Percentiles rank a stretch among this genome's conserved stretches.
These are phyloP conservation scores for Hirtodrosophila duncani DNA, from an alignment of 2,888 invertebrate genomes.

Conservation along the genomic window DNA sequence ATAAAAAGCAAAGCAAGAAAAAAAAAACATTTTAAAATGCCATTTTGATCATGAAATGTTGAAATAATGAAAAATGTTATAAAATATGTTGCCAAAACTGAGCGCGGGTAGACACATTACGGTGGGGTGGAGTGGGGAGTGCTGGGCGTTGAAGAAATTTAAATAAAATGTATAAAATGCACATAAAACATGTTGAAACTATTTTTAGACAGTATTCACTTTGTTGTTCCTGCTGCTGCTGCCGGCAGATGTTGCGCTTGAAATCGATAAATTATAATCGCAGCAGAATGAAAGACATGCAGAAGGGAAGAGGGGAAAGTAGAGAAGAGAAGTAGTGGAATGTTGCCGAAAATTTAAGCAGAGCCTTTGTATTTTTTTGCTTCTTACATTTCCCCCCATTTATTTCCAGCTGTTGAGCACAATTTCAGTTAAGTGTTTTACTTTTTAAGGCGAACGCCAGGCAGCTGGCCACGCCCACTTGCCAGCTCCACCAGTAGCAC, in stretches of 20 bases:
- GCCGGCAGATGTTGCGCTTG: constrained; percentile 40
- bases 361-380: constrained; percentile 6
- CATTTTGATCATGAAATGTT: constrained; percentile 63
- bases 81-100: constrained; percentile 55
- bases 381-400: constrained; percentile 20
- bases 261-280: constrained; percentile 60
- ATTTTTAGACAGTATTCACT: constrained; percentile 34
- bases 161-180: constrained; percentile 36
- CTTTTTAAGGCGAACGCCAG: constrained; percentile 36
- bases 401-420: constrained; percentile 67
- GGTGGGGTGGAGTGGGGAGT: neutral
- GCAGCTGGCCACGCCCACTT: constrained; percentile 36
- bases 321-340: constrained; percentile 6
- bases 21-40: constrained; percentile 58
- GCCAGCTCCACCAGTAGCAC: constrained; percentile 1
- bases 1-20: constrained; percentile 21
- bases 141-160: constrained; percentile 17
- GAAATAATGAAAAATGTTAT: constrained; percentile 53
- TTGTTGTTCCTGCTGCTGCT: neutral
- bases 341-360: constrained; percentile 38
- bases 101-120: neutral
- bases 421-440: constrained; percentile 64
- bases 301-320: too few relatives aligned
- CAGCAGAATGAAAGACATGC: too few relatives aligned
- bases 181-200: constrained; percentile 46